A percentile compares a stretch with the other conserved stretches of the same genome.
Evolutionary conservation across 2,888 invertebrate species (phyloP).

Genomic region (Gymnosoma rotundatum): DNA sequence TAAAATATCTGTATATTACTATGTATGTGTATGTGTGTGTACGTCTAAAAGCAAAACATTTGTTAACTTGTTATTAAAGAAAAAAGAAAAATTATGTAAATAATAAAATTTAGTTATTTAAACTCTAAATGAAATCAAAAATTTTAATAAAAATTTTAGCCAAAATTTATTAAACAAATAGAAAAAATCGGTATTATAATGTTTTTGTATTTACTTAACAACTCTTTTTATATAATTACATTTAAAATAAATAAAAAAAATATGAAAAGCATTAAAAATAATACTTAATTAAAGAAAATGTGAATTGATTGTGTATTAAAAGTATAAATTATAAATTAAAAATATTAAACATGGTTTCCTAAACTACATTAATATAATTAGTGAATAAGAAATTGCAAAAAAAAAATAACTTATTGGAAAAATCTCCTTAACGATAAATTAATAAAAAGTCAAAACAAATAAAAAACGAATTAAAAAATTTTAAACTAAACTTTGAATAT

Average conservation of each 20-base stretch:
- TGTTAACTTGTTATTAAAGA: slow-evolving; percentile 35
- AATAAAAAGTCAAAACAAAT: neutral
- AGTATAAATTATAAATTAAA: neutral
- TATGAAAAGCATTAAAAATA: neutral
- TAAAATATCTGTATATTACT: neutral
- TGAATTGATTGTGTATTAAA: slow-evolving; percentile 37
- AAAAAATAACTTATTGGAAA: slow-evolving; percentile 1
- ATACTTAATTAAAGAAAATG: neutral
- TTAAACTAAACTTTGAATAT: too few relatives aligned
- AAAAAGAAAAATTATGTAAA: slow-evolving; percentile 14
- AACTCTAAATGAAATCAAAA: slow-evolving; percentile 39
- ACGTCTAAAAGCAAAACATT: slow-evolving; percentile 66
- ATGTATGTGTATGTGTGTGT: slow-evolving; percentile 70
- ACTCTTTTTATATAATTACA: too few relatives aligned
- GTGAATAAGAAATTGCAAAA: slow-evolving; percentile 3
- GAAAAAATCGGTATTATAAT: too few relatives aligned
- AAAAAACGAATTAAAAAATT: too few relatives aligned
- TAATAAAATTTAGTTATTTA: neutral
- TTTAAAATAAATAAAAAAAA: neutral
- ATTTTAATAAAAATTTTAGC: too few relatives aligned
- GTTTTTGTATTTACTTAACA: too few relatives aligned
- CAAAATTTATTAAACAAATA: too few relatives aligned
- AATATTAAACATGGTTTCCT: slow-evolving; percentile 70
- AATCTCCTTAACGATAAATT: neutral
- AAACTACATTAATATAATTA: slow-evolving; percentile 65